Evolutionary conservation across 2,113 vertebrate species (phyloP).

Genomic region (Sterna hirundo): DNA sequence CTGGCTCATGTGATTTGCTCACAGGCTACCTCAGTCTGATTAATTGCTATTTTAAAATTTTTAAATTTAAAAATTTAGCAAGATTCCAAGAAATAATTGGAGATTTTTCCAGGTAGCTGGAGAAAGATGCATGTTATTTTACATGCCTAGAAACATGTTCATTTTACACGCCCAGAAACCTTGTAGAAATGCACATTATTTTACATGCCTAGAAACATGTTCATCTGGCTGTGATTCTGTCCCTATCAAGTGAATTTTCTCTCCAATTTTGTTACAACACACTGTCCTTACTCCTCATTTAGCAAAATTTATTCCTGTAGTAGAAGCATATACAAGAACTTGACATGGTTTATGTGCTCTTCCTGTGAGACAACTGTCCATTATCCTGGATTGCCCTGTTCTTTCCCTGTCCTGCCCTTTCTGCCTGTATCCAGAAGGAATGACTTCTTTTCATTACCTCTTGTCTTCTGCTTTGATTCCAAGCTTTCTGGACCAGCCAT

Average conservation of each 20-base stretch:
- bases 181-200: not conserved
- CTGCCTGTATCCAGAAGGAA: not conserved
- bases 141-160: not conserved
- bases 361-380: not conserved
- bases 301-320: not conserved
- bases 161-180: not conserved
- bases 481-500: not conserved
- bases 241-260: not conserved
- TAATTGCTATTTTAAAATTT: not conserved
- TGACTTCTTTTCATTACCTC: not conserved
- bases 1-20: not conserved
- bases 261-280: not conserved
- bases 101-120: not conserved
- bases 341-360: not conserved
- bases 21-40: not conserved
- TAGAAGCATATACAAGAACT: not conserved
- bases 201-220: not conserved
- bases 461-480: not conserved
- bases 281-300: not conserved
- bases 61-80: not conserved
- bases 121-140: not conserved
- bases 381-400: not conserved
- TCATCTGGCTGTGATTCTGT: not conserved
- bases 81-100: not conserved
- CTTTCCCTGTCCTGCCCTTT: not conserved